Evolutionary conservation across 2,797 vertebrate genomes (phyloP).

Genomic region (Manis crassicaudata): DNA sequence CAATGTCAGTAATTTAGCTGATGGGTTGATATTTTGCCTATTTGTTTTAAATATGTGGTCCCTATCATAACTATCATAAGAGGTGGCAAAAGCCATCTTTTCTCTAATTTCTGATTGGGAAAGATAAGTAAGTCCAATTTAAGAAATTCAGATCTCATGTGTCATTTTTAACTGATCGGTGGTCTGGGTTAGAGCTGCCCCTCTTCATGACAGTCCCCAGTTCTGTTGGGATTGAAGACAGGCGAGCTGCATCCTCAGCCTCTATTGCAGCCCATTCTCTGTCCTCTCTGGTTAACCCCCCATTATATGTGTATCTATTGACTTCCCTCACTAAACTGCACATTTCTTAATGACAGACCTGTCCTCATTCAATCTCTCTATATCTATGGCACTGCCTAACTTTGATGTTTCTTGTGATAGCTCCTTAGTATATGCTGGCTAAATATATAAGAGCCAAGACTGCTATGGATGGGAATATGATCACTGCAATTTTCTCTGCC

Average conservation of each 20-base stretch:
- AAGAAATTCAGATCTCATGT: background rate
- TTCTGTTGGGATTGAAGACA: background rate
- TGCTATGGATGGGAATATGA: background rate
- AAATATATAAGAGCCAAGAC: slow-evolving; percentile 50
- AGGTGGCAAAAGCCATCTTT: background rate
- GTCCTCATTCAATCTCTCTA: background rate
- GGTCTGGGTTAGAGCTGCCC: background rate
- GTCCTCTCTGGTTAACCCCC: background rate
- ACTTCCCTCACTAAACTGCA: background rate
- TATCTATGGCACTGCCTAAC: background rate
- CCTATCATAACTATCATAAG: slow-evolving; percentile 27
- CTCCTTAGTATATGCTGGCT: background rate
- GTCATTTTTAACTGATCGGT: background rate
- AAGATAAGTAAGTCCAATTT: background rate
- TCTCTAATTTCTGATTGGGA: background rate
- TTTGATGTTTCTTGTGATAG: background rate
- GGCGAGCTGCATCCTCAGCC: rapidly evolving
- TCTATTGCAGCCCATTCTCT: background rate
- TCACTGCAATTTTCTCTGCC: slow-evolving; percentile 21
- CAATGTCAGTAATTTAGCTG: background rate
- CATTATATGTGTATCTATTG: background rate
- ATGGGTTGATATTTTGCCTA: background rate
- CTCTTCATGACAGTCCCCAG: rapidly evolving
- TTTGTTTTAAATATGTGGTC: background rate
- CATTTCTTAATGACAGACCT: background rate